Conservation (phyloP, 2,797 vertebrate species). For the Anolis apletophallus region DNA sequence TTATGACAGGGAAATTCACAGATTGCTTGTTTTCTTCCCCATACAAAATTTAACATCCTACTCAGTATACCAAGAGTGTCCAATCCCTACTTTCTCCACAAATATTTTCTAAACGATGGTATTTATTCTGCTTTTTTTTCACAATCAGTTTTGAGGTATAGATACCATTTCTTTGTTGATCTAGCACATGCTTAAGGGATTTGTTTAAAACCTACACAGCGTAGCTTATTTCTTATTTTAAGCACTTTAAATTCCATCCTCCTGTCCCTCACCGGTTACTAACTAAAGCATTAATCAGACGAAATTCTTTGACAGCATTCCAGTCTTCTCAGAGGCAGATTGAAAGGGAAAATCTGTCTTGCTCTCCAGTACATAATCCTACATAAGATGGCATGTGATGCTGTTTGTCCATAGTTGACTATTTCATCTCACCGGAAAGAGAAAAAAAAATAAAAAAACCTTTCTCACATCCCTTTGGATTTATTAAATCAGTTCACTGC, state of each 20-base stretch:
- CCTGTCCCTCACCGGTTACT: conserved; percentile 34
- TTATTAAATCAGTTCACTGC: conserved; percentile 25
- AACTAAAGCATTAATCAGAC: conserved; percentile 57
- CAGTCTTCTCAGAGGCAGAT: conserved; percentile 57
- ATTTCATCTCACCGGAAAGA: conserved; percentile 39
- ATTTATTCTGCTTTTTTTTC: conserved; percentile 37
- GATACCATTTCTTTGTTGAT: conserved; percentile 67
- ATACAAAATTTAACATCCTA: conserved; percentile 14
- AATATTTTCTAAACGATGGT: conserved; percentile 40
- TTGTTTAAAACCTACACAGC: conserved; percentile 16
- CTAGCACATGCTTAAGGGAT: conserved; percentile 62
- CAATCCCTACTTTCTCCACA: background rate
- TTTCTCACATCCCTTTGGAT: conserved; percentile 61
- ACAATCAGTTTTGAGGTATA: conserved; percentile 67
- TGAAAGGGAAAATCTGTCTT: conserved; percentile 48
- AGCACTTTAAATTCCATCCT: conserved; percentile 55
- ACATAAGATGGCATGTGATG: conserved; percentile 58
- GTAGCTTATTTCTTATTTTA: conserved; percentile 57
- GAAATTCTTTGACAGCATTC: conserved; percentile 48
- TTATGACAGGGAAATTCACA: conserved; percentile 2
- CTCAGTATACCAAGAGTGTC: conserved; percentile 33
- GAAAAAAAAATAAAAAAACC: conserved; percentile 47
- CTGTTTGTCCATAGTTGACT: conserved; percentile 34
- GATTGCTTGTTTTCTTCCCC: background rate
- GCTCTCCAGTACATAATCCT: conserved; percentile 57